Conservation (phyloP, 2,888 invertebrate species). For the Ectemnius continuus region DNA sequence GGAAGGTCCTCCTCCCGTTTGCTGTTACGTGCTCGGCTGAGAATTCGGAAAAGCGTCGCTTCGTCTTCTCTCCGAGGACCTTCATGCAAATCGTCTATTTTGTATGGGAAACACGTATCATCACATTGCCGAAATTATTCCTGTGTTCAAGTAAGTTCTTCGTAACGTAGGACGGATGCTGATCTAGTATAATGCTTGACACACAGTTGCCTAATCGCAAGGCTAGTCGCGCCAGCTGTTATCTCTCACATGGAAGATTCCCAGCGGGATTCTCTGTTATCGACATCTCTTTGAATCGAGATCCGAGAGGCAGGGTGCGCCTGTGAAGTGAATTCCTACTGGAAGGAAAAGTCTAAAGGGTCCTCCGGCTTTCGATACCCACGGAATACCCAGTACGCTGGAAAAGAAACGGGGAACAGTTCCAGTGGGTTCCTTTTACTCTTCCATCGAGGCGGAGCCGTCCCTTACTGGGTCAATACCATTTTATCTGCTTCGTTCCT, state of each 20-base stretch:
- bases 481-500: slow-evolving; percentile 56
- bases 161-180: too few species aligned
- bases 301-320: slow-evolving; percentile 41
- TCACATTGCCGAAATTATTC: too few species aligned
- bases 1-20: slow-evolving; percentile 39
- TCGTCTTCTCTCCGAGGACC: too few species aligned
- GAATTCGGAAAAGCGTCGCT: slow-evolving; percentile 12
- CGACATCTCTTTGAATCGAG: slow-evolving; percentile 39
- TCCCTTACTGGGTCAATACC: slow-evolving; percentile 46
- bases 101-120: too few species aligned
- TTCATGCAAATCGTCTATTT: too few species aligned
- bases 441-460: slow-evolving; percentile 7
- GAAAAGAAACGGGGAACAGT: slow-evolving; percentile 25
- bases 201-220: slow-evolving; percentile 14
- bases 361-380: slow-evolving; percentile 26
- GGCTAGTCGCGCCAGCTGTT: slow-evolving; percentile 9
- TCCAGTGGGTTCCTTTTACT: slow-evolving; percentile 15
- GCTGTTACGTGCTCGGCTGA: slow-evolving; percentile 37
- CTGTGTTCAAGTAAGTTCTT: too few species aligned
- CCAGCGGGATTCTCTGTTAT: slow-evolving; percentile 46
- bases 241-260: slow-evolving; percentile 35
- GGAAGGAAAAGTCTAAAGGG: slow-evolving; percentile 36
- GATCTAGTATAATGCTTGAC: too few species aligned
- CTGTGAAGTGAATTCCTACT: slow-evolving; percentile 49
- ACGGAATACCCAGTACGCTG: slow-evolving; percentile 12